Conservation (phyloP, 2,113 vertebrate species). For the Atherinomorus stipes region DNA sequence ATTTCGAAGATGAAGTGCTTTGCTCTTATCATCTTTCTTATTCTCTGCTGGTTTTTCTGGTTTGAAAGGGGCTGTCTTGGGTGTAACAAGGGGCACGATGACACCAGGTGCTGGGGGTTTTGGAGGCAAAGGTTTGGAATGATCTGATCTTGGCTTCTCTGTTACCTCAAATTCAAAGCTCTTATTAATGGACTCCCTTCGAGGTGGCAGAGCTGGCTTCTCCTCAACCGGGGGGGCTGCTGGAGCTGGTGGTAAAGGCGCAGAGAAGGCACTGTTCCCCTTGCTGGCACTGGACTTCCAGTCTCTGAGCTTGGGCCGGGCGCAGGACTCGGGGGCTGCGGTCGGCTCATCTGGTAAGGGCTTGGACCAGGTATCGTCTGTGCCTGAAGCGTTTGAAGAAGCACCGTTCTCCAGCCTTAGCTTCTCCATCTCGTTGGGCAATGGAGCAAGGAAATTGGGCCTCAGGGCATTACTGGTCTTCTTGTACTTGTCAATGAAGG, state of each 20-base stretch:
- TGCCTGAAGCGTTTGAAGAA: slow-evolving; percentile 24
- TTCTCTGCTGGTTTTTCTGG: slow-evolving; percentile 85
- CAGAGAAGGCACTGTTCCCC: slow-evolving; percentile 58
- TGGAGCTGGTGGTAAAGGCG: slow-evolving; percentile 78
- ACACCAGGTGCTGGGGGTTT: slow-evolving; percentile 88
- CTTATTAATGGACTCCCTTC: slow-evolving; percentile 95
- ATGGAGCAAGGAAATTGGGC: slow-evolving; percentile 93
- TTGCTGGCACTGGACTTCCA: slow-evolving; percentile 87
- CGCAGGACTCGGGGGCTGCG: slow-evolving; percentile 75
- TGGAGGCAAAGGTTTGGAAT: slow-evolving; percentile 86
- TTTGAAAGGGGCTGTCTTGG: slow-evolving; percentile 84
- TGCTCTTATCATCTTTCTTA: slow-evolving; percentile 93
- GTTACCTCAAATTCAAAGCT: slow-evolving; percentile 88
- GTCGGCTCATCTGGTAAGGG: slow-evolving; percentile 92
- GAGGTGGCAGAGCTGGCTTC: slow-evolving; percentile 93
- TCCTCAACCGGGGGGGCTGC: slow-evolving; percentile 85
- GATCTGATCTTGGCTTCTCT: slow-evolving; percentile 84
- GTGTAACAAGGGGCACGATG: slow-evolving; percentile 86
- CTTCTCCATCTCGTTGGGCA: slow-evolving; percentile 91
- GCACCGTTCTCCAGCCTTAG: slow-evolving; percentile 82
- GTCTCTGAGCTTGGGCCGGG: slow-evolving; percentile 87
- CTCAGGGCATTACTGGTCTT: slow-evolving; percentile 93
- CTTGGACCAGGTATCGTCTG: slow-evolving; percentile 87
- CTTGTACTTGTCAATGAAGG: slow-evolving; percentile 98
- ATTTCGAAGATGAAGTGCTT: slow-evolving; percentile 89